A percentile compares a stretch with the other conserved stretches of the same genome.
These are phyloP conservation scores for Castor canadensis DNA, from an alignment of 2,113 vertebrate species.

Conservation along the genomic window DNA sequence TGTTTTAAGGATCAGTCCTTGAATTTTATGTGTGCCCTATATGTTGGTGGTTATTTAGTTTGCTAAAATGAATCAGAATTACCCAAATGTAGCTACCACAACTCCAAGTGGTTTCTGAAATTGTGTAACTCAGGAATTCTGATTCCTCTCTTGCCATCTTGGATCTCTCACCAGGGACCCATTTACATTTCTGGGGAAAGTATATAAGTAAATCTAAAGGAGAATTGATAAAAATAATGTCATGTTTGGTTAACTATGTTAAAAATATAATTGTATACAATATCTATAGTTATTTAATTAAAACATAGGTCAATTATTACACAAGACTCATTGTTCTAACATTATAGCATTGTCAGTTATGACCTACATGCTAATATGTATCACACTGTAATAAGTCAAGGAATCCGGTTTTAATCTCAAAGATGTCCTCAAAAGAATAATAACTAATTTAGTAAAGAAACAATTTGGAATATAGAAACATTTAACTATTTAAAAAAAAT, in stretches of 20 bases:
- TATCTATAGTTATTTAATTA: not conserved
- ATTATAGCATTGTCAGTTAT: not conserved
- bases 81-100: too few relatives aligned
- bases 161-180: too few relatives aligned
- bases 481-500: not conserved
- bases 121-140: too few relatives aligned
- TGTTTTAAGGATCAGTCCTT: too few relatives aligned
- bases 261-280: not conserved
- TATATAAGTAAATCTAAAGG: not conserved
- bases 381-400: not conserved
- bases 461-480: not conserved
- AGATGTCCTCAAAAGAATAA: slow-evolving; percentile 5
- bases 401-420: not conserved
- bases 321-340: not conserved
- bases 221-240: not conserved
- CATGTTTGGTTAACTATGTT: not conserved
- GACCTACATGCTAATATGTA: not conserved
- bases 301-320: not conserved
- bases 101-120: too few relatives aligned
- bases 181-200: not conserved
- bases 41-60: too few relatives aligned
- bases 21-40: too few relatives aligned
- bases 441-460: not conserved
- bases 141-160: too few relatives aligned
- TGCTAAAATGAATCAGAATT: too few relatives aligned